Percentiles rank a stretch among this genome's conserved stretches.
Evolutionary conservation across 2,113 vertebrate species (phyloP).

Genomic region (Perca fluviatilis): DNA sequence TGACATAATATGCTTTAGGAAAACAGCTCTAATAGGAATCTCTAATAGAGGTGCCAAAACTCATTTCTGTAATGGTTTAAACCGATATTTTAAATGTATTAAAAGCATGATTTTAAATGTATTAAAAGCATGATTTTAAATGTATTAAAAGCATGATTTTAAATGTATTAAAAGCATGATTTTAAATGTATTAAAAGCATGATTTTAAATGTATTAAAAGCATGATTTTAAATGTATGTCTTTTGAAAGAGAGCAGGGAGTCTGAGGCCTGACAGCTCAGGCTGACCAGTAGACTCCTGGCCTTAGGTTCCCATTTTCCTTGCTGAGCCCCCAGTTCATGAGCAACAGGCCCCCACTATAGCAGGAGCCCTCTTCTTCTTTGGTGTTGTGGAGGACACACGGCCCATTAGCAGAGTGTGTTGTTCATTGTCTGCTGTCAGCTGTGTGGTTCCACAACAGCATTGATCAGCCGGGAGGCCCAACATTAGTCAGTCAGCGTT

Average conservation of each 20-base stretch:
- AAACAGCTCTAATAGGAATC: no score
- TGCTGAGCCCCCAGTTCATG: slow-evolving; percentile 34
- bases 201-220: background rate
- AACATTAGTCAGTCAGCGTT: slow-evolving; percentile 52
- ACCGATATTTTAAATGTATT: background rate
- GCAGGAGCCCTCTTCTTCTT: slow-evolving; percentile 48
- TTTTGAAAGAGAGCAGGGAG: background rate
- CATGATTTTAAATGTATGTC: background rate
- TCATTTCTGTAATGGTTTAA: background rate
- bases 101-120: no score
- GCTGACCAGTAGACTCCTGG: slow-evolving; percentile 32
- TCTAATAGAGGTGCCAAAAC: background rate
- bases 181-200: no score
- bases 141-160: background rate
- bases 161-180: no score
- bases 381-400: slow-evolving; percentile 63
- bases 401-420: slow-evolving; percentile 73
- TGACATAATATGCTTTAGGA: slow-evolving; percentile 26
- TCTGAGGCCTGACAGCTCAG: slow-evolving; percentile 11
- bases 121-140: no score
- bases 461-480: slow-evolving; percentile 66
- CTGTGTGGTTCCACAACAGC: slow-evolving; percentile 67
- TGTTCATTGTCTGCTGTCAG: slow-evolving; percentile 74
- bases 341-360: slow-evolving; percentile 43
- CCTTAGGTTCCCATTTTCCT: slow-evolving; percentile 28